Percentiles rank a stretch among this genome's conserved stretches.
Conservation (phyloP, 2,113 vertebrate species). For the Xenopus laevis region DNA sequence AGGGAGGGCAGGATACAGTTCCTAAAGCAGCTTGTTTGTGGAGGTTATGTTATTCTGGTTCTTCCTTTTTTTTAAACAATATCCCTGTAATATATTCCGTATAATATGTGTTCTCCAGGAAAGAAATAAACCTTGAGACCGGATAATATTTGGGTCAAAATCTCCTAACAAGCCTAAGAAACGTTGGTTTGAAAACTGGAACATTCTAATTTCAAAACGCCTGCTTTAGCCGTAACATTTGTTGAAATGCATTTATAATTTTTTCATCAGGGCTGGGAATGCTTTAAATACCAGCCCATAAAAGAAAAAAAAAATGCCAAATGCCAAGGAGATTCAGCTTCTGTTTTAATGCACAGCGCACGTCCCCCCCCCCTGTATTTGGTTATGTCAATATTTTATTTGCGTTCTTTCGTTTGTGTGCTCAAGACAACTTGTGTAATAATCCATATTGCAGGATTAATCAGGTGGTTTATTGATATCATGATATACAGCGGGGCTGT, state of each 20-base stretch:
- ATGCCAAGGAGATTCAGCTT: background rate
- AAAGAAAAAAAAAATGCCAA: background rate
- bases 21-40: conserved; percentile 35
- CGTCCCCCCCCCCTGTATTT: background rate
- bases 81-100: background rate
- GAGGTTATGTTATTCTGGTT: conserved; percentile 20
- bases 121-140: background rate
- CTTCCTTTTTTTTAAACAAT: conserved; percentile 19
- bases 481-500: conserved; percentile 2
- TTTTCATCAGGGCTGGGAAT: too few species aligned
- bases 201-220: too few species aligned
- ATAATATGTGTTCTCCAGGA: background rate
- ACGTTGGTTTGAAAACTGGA: too few species aligned
- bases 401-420: background rate
- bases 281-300: too few species aligned
- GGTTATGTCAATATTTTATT: background rate
- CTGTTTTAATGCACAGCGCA: background rate
- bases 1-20: conserved; percentile 8
- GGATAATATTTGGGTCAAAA: background rate
- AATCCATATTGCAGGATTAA: conserved; percentile 5
- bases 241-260: too few species aligned
- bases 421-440: background rate
- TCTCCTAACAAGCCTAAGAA: too few species aligned
- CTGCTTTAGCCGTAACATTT: too few species aligned
- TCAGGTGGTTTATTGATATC: conserved; percentile 2